Conservation (phyloP, 2,888 invertebrate species). For the Synergus gifuensis region DNA sequence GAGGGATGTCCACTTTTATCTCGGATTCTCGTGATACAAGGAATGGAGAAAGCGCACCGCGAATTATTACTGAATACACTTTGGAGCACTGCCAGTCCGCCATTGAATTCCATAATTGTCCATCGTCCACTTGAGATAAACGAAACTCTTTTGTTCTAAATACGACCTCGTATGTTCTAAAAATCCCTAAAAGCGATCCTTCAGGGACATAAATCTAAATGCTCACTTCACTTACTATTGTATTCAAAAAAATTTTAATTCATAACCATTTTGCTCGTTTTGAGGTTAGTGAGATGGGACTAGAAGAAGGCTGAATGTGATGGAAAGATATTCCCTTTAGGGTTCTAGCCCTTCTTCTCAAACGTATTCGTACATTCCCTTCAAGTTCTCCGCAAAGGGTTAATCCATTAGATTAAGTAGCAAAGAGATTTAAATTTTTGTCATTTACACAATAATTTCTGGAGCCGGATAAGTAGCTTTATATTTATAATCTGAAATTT, state of each 20-base stretch:
- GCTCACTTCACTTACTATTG: not conserved
- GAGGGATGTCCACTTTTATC: conserved; percentile 36
- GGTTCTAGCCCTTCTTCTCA: not conserved
- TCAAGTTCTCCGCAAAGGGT: no score
- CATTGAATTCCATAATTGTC: conserved; percentile 24
- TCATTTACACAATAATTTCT: no score
- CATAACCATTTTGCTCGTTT: not conserved
- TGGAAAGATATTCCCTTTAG: conserved; percentile 43
- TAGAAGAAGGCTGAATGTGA: not conserved
- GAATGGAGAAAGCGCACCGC: conserved; percentile 6
- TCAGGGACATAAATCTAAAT: not conserved
- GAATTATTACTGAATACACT: conserved; percentile 32
- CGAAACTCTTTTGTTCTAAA: conserved; percentile 17
- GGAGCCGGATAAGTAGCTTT: no score
- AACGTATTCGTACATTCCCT: no score
- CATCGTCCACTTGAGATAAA: conserved; percentile 18
- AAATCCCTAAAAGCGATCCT: not conserved
- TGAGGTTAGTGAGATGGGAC: not conserved
- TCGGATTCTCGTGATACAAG: conserved; percentile 11
- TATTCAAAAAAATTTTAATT: not conserved
- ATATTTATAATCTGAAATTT: not conserved
- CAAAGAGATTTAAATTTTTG: no score
- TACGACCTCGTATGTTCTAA: not conserved
- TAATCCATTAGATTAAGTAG: no score
- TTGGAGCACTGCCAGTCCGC: not conserved